Base-by-base conservation (phyloP, 2,113 vertebrate species). In the Leiothrix lutea region DNA sequence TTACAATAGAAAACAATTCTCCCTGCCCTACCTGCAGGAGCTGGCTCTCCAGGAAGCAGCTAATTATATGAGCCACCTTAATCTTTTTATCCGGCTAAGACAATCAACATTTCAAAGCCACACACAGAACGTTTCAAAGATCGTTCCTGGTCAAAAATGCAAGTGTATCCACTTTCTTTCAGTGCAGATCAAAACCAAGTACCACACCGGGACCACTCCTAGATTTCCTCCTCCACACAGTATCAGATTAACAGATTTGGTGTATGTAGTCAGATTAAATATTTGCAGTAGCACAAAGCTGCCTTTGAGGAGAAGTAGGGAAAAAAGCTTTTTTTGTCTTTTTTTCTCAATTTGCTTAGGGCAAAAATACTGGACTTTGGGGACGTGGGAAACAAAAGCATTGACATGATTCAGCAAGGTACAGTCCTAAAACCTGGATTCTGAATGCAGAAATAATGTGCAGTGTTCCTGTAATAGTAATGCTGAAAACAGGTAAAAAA, bases 401-500 rank as follows among this genome's bases (percentile, higher is more conserved):
- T 24, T 95, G 86, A 70, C 71, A 66, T 85, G 79, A 93, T 95
- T 89, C 94, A 92, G 93, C 75, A 91, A 95, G 61, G 62, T 80
- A 65, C 26, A 78, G 57, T 86, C 94, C 88, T 81, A 91, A 97
- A 90, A 86, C 36, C 26, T 75, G 61, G 74, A 94, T 94, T 96
- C 65, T 74, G 85, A 91, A 91, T 35, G 61, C 61, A 96, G 80
- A 77, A 94, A 90, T 80, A 91, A 92, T 2, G 10, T 74, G 92
- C 91, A 72, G 72, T 94, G 96, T 96, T 97, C 92, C 93, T n/a
- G 61, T 93, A 97, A 97, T 33, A 95, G 90, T 95, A 97, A 98
- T 97, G 94, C 94, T 96, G 96, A 94, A 87, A 98, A 96, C 97
- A 98, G 97, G 97, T 97, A 97, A 97, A 97, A 90, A 98, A 96